Evolutionary conservation across 92 coral and sea anemone genomes (phyloP).

Genomic region (Porites cylindrica): DNA sequence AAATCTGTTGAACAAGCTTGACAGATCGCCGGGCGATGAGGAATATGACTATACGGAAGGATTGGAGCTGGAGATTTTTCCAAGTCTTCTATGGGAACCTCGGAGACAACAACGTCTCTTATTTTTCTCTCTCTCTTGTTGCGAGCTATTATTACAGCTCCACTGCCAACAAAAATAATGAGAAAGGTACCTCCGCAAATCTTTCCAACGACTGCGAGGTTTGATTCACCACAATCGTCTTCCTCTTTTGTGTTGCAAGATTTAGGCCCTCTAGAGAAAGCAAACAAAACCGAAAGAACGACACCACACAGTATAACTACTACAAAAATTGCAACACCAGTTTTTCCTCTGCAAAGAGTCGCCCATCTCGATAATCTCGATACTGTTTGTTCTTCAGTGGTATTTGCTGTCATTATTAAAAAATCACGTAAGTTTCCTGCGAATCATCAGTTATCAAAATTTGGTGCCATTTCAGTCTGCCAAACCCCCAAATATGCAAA

Average conservation of each 20-base stretch:
- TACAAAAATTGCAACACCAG: no score
- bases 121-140: conserved; percentile 2
- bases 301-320: neutral
- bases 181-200: no score
- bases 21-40: conserved; percentile 6
- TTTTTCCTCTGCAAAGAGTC: neutral
- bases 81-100: conserved; percentile 58
- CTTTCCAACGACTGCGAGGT: neutral
- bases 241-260: neutral
- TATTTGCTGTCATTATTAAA: conserved; percentile 4
- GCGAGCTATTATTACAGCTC: neutral
- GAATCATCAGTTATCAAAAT: neutral
- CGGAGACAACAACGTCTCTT: conserved; percentile 62
- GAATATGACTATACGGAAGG: neutral
- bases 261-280: neutral
- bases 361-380: neutral
- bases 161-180: neutral
- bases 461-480: neutral
- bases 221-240: neutral
- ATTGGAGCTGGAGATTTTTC: conserved; percentile 68
- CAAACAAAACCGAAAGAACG: neutral
- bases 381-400: neutral
- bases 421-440: neutral
- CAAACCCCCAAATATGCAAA: no score
- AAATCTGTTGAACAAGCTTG: neutral